A percentile compares a stretch with the other conserved stretches of the same genome.
These are phyloP conservation scores for Cuniculus paca DNA, from an alignment of 2,797 vertebrate species.

Conservation along the genomic window DNA sequence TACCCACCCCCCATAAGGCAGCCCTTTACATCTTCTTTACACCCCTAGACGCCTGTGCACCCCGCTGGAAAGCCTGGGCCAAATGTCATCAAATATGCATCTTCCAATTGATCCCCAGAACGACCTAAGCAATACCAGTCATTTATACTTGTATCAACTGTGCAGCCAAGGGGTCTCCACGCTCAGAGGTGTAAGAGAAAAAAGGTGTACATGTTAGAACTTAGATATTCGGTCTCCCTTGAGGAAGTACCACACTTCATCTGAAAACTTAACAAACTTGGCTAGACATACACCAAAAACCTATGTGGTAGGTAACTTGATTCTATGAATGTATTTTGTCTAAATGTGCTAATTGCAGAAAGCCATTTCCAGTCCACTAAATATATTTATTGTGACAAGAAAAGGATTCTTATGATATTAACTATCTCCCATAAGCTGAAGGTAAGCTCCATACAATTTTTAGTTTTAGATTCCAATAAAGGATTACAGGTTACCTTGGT, in stretches of 20 bases:
- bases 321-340: constrained; percentile 55
- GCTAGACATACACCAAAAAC: constrained; percentile 47
- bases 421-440: constrained; percentile 66
- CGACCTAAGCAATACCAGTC: neutral
- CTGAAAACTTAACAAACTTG: constrained; percentile 49
- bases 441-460: constrained; percentile 66
- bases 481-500: constrained; percentile 80
- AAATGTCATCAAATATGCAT: constrained; percentile 38
- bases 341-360: constrained; percentile 67
- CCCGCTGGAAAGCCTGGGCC: constrained; percentile 7
- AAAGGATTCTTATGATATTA: constrained; percentile 74
- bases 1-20: neutral
- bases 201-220: constrained; percentile 17
- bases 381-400: constrained; percentile 80
- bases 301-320: constrained; percentile 33
- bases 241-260: constrained; percentile 33
- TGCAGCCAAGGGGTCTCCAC: neutral
- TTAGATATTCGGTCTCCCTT: constrained; percentile 48
- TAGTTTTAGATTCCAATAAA: constrained; percentile 79
- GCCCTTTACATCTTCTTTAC: neutral
- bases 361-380: constrained; percentile 80
- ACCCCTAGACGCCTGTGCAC: neutral
- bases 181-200: constrained; percentile 22
- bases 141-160: neutral
- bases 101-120: neutral